phyloP scores from a whole-genome alignment of 2,888 invertebrate genomes.

The Prosopocoilus inquinatus region DNA sequence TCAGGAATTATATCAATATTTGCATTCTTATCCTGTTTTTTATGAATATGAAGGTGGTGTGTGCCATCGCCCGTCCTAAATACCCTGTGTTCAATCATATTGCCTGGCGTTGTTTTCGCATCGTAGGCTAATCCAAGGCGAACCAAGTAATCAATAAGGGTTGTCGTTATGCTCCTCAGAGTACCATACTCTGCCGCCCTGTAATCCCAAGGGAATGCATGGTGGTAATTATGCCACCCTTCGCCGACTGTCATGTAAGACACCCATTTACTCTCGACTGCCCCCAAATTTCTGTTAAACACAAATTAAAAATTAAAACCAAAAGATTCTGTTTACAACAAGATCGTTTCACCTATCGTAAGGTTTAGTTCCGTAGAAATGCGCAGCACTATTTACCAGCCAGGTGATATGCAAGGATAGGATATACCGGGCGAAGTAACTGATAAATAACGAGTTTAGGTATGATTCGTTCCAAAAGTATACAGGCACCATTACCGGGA shows the following conservation, averaged over 20 bases:
- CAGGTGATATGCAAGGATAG: conserved; percentile 72
- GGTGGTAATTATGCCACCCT: conserved; percentile 80
- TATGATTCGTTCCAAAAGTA: conserved; percentile 68
- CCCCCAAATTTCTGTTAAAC: conserved; percentile 57
- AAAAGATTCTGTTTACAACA: neutral
- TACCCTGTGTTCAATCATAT: conserved; percentile 58
- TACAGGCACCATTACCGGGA: conserved; percentile 66
- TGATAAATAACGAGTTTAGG: conserved; percentile 59
- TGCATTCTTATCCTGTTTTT: too few relatives aligned
- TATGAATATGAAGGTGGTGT: conserved; percentile 45
- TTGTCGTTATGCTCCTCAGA: conserved; percentile 60
- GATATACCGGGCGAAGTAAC: conserved; percentile 63
- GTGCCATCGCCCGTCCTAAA: conserved; percentile 65
- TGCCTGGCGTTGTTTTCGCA: conserved; percentile 52
- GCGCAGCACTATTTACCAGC: conserved; percentile 80
- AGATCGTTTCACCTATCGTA: conserved; percentile 64
- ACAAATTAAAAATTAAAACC: neutral
- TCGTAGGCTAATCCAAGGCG: conserved; percentile 63
- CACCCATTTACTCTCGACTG: conserved; percentile 64
- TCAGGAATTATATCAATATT: too few relatives aligned
- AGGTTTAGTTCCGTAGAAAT: conserved; percentile 74
- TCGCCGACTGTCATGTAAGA: conserved; percentile 61
- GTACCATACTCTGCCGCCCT: conserved; percentile 59
- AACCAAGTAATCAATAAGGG: conserved; percentile 61
- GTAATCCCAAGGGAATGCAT: conserved; percentile 70